Conservation (phyloP, 2,888 invertebrate species). For the Empis stercorea region DNA sequence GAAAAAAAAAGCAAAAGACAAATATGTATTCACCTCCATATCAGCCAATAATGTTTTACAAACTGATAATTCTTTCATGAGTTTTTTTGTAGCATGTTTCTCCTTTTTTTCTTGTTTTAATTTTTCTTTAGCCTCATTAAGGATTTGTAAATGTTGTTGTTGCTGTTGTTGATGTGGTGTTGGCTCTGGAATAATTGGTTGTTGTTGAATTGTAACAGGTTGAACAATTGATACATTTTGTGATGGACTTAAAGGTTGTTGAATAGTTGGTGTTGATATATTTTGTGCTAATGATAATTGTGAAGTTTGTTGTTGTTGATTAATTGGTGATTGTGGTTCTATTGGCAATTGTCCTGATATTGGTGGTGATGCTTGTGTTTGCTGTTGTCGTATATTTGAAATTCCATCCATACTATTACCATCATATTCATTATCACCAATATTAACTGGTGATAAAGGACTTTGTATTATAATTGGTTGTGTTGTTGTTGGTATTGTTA, state of each 20-base stretch:
- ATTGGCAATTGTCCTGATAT: not conserved
- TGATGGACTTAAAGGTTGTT: too few relatives aligned
- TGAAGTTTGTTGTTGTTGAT: too few relatives aligned
- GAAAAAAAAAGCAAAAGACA: not conserved
- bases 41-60: slow-evolving; percentile 74
- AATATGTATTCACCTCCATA: slow-evolving; percentile 53
- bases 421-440: too few relatives aligned
- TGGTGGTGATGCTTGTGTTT: not conserved
- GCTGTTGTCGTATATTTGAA: slow-evolving; percentile 9
- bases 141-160: slow-evolving; percentile 26
- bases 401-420: not conserved
- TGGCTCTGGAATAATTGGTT: slow-evolving; percentile 1
- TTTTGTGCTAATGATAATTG: too few relatives aligned
- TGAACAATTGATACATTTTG: too few relatives aligned
- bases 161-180: slow-evolving; percentile 21
- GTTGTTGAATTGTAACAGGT: not conserved
- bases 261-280: too few relatives aligned
- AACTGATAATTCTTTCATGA: slow-evolving; percentile 61
- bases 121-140: slow-evolving; percentile 36
- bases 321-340: not conserved
- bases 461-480: slow-evolving; percentile 15
- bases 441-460: too few relatives aligned
- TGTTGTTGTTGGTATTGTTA: slow-evolving; percentile 17
- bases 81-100: slow-evolving; percentile 44
- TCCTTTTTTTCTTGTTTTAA: slow-evolving; percentile 36